These are phyloP conservation scores for Perognathus longimembris DNA, from an alignment of 2,113 vertebrate species.

Conservation along the genomic window DNA sequence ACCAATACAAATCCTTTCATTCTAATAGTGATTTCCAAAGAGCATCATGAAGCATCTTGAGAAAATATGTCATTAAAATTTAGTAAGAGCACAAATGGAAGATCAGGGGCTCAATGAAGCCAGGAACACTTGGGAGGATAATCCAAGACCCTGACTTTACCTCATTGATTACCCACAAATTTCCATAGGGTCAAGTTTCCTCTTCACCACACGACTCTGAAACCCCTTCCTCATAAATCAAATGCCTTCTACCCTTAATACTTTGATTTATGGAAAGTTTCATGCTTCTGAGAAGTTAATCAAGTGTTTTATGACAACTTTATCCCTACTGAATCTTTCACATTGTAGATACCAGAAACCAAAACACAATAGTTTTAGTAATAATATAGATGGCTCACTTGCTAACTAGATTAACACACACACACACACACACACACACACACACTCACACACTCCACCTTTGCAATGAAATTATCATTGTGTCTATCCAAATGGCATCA, in stretches of 20 bases:
- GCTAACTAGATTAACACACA: not conserved
- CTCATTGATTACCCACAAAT: constrained; percentile 23
- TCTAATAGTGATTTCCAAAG: constrained; percentile 41
- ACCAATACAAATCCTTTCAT: not conserved
- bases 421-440: not conserved
- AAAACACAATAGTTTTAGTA: not conserved
- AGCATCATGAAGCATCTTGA: constrained; percentile 30
- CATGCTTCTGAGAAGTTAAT: constrained; percentile 64
- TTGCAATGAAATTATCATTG: not conserved
- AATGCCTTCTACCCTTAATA: not conserved
- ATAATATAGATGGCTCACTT: not conserved
- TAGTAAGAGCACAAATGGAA: constrained; percentile 52
- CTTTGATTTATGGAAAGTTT: constrained; percentile 34
- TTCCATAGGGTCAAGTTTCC: not conserved
- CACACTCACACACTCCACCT: not conserved
- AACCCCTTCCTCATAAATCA: not conserved
- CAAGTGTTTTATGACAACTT: constrained; percentile 37
- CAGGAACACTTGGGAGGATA: not conserved
- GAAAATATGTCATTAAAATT: constrained; percentile 60
- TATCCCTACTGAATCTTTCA: constrained; percentile 19
- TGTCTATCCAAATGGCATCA: constrained; percentile 54
- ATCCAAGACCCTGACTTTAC: not conserved
- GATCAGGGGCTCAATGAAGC: not conserved
- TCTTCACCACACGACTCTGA: not conserved
- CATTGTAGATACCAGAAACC: constrained; percentile 48